Base-by-base conservation (phyloP, 2,888 invertebrate species). In the Caenorhabditis virilis region DNA sequence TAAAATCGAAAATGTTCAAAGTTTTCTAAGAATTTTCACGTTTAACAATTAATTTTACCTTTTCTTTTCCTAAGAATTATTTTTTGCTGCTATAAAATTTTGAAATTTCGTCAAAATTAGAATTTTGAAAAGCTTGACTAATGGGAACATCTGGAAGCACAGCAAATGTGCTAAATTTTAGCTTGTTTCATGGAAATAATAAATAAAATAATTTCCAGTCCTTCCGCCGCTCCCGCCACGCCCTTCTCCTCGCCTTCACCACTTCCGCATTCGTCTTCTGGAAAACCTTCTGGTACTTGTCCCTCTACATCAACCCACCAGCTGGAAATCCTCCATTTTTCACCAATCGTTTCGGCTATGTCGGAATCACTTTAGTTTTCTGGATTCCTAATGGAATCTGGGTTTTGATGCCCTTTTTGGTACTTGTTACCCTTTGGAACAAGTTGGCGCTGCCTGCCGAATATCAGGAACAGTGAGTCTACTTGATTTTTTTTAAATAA, bases 221-320 rank as follows among this genome's bases (percentile, higher is more conserved):
- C 23, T 56, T 66, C 7, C 49, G 57, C 18, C 36, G 69, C 7
- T 80, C 80, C 13, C 74, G 73, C 3, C 80, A 80, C 57, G 66
- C 79, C 6, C 53, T 78, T 13, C 61, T 80, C 22, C 62, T 72
- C 22, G 69, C 77, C 16, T 80, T 80, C 71, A 75, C 75, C 16
- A 73, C 76, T 1, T 63, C 51, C 22, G 74, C 73, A 1, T 73
- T 80, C 55, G 78, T 77, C 16, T 80, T 78, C 72, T 80, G 80
- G 80, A 80, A 80, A 64, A 80, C 80, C 1, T 57, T 77, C 42
- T 70, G 77, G 69, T 80, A 72, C 62, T 56, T 80, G 50, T 56
- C 68, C 0, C 58, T 80, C 26, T 80, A 77, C 67, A 65, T 80
- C 20, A 43, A 42, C 11, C 76, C 71, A 45, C 77, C 77, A 20